These are phyloP conservation scores for Endotricha flammealis DNA, from an alignment of 2,888 invertebrate species.

Conservation along the genomic window DNA sequence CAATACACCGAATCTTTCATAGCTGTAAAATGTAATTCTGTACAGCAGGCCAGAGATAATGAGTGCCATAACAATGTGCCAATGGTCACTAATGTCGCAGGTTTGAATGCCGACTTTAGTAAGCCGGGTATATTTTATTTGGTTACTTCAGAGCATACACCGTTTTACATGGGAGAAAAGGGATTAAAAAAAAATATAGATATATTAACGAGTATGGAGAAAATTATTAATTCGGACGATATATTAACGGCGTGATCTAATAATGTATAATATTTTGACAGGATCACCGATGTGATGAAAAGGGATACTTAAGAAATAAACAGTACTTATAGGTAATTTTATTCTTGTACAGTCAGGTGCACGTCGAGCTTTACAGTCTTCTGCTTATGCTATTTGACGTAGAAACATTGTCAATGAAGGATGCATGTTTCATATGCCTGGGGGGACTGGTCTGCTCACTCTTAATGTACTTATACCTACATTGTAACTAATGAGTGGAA, in stretches of 20 bases:
- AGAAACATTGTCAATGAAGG: too few relatives aligned
- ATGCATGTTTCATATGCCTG: too few relatives aligned
- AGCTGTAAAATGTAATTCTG: conserved; percentile 32
- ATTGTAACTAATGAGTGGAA: too few relatives aligned
- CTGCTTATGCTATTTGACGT: too few relatives aligned
- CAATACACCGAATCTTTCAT: conserved; percentile 27
- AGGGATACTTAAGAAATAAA: too few relatives aligned
- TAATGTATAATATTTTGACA: too few relatives aligned
- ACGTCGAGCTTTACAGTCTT: too few relatives aligned
- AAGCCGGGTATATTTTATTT: conserved; percentile 33
- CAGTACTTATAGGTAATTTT: too few relatives aligned
- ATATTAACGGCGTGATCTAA: conserved; percentile 9
- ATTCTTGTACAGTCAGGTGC: too few relatives aligned
- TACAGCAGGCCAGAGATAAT: conserved; percentile 32
- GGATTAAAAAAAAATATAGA: conserved; percentile 30
- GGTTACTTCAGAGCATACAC: conserved; percentile 23
- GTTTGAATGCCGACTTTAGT: conserved; percentile 24
- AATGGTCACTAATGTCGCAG: conserved; percentile 19
- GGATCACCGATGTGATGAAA: too few relatives aligned
- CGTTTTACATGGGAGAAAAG: conserved; percentile 30
- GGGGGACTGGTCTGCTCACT: too few relatives aligned
- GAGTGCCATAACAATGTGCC: conserved; percentile 29
- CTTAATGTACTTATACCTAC: too few relatives aligned
- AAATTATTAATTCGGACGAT: neutral
- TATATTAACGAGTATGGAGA: conserved; percentile 10